phyloP scores from a whole-genome alignment of 2,797 vertebrate species.

The Cheirogaleus major region DNA sequence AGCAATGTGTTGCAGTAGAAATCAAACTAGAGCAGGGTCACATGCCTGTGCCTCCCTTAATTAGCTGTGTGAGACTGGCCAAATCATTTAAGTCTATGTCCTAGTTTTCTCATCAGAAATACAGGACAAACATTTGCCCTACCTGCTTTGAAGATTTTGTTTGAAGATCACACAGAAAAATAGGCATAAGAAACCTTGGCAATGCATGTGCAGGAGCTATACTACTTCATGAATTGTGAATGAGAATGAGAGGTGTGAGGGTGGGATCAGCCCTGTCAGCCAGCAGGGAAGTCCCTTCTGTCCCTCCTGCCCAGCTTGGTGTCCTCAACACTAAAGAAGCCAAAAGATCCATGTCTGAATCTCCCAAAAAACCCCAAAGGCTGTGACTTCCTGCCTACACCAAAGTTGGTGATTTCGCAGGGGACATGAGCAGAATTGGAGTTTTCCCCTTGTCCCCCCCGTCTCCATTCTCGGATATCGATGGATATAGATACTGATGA shows the following conservation, averaged over 20 bases:
- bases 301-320: background rate
- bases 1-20: background rate
- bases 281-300: background rate
- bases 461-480: no score
- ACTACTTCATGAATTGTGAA: background rate
- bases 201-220: background rate
- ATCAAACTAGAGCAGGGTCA: constrained; percentile 68
- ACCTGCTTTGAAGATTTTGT: background rate
- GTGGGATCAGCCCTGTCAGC: background rate
- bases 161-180: background rate
- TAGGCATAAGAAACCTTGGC: background rate
- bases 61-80: constrained; percentile 63
- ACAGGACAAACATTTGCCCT: background rate
- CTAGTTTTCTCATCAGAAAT: constrained; percentile 71
- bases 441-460: background rate
- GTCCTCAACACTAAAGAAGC: background rate
- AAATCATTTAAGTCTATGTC: constrained; percentile 63
- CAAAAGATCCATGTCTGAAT: background rate
- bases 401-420: background rate
- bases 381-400: background rate
- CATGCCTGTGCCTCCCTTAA: constrained; percentile 45
- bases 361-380: background rate
- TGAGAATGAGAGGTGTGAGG: background rate
- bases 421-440: background rate
- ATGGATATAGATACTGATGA: background rate